Conservation (phyloP, 2,797 vertebrate species). For the Acrossocheilus fasciatus region DNA sequence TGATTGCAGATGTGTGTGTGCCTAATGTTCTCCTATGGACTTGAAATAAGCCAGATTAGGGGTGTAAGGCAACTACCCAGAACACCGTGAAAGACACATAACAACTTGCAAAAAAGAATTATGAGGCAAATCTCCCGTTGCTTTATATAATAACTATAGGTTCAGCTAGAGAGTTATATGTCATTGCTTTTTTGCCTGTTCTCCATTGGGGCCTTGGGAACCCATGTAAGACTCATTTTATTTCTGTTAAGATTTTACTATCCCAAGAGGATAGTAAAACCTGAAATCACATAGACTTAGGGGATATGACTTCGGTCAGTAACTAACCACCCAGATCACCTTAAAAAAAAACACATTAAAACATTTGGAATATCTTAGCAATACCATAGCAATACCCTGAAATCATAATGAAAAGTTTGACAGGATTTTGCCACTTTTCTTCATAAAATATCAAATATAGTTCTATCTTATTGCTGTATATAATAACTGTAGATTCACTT, state of each 20-base stretch:
- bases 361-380: not conserved
- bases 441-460: not conserved
- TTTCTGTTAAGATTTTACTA: not conserved
- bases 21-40: not conserved
- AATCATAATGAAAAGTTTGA: not conserved
- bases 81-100: not conserved
- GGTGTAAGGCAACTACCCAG: not conserved
- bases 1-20: not conserved
- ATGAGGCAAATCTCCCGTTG: not conserved
- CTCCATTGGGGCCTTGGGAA: not conserved
- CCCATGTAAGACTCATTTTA: not conserved
- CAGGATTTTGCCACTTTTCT: not conserved
- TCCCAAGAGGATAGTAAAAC: not conserved
- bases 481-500: not conserved
- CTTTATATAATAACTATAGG: slow-evolving; percentile 7
- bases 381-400: not conserved
- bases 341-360: not conserved
- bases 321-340: not conserved
- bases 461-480: not conserved
- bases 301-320: not conserved
- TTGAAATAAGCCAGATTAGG: not conserved
- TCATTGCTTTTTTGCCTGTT: not conserved
- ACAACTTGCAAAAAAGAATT: not conserved
- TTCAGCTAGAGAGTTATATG: not conserved
- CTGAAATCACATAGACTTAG: not conserved